Conservation (phyloP, 1,140 invertebrate genomes). For the Aradophagus sp. region DNA sequence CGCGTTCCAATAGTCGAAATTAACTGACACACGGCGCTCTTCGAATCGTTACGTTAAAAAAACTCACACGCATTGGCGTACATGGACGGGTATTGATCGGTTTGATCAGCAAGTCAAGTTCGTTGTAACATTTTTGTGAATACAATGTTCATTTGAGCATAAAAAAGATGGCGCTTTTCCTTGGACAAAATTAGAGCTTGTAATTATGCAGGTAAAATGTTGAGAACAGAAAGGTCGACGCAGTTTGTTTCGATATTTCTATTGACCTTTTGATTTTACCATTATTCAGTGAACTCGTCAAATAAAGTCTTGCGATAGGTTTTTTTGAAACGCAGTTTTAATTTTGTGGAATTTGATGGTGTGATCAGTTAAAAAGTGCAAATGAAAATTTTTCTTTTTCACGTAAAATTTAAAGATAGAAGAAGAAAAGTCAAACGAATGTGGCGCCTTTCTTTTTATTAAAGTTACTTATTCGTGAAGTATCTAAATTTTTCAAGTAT, state of each 20-base stretch:
- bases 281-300: constrained; percentile 1
- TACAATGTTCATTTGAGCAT: constrained; percentile 7
- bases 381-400: constrained; percentile 16
- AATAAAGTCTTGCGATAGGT: constrained; percentile 18
- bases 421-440: background rate
- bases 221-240: no score
- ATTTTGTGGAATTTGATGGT: constrained; percentile 19
- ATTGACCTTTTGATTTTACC: constrained; percentile 7
- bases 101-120: constrained; percentile 68
- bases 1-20: constrained; percentile 68
- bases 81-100: constrained; percentile 66
- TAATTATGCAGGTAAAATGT: background rate
- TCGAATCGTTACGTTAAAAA: constrained; percentile 68
- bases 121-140: constrained; percentile 35
- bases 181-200: constrained; percentile 1
- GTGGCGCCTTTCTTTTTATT: constrained; percentile 1
- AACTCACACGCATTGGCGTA: constrained; percentile 64
- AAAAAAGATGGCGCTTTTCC: background rate
- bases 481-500: no score
- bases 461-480: background rate
- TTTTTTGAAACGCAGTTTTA: constrained; percentile 13
- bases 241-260: no score
- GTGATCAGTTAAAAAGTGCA: constrained; percentile 34
- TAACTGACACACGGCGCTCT: constrained; percentile 68
- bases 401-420: background rate